Base-by-base conservation (phyloP, 2,888 invertebrate genomes). In the Eupithecia dodoneata region DNA sequence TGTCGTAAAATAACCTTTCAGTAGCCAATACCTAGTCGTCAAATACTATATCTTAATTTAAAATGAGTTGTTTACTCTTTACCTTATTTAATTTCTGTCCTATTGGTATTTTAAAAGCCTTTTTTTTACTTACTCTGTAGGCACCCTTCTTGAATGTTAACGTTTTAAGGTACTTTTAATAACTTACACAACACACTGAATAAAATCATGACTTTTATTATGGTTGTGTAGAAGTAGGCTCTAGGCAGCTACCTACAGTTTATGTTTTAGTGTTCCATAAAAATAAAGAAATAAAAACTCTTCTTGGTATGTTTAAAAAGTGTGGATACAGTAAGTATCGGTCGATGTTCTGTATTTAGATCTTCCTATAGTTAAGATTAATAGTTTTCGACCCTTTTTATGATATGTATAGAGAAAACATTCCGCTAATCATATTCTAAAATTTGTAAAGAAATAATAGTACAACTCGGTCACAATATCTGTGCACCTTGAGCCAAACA, bases 321-420 rank as follows among this genome's bases (percentile, higher is more conserved):
- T 67, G 49, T 73, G 65, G 30, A 10, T 52, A 73, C 47, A 65
- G 5, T 70, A 47, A n/a, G 70, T 65, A 73, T 66, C 66, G n/a
- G 41, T 73, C 73, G 73, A 73, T 73, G 73, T 73, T 73, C 52
- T 73, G 45, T 72, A 44, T 44, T 55, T 44, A 70, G 70, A 70
- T 70, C 70, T 70, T 70, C 18, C 47, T 49, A 7, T 70, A 47
- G 70, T 30, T 70, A 84, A 83, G 82, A 85, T 86, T n/a, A 70
- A 70, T 59, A 70, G 70, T 70, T 70, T 70, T 70, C 47, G 18
- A 70, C 15, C 71, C 71, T 42, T 71, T 71, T 70, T 70, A 49
- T 47, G 18, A 30, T 70, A 18, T n/a, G 12, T 49, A 49, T 18
- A 49, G 18, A 47, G 12, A 70, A 70, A 69, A 70, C 59, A 69